Conservation (phyloP, 1,140 invertebrate species). For the Drosophila ercepeae region DNA sequence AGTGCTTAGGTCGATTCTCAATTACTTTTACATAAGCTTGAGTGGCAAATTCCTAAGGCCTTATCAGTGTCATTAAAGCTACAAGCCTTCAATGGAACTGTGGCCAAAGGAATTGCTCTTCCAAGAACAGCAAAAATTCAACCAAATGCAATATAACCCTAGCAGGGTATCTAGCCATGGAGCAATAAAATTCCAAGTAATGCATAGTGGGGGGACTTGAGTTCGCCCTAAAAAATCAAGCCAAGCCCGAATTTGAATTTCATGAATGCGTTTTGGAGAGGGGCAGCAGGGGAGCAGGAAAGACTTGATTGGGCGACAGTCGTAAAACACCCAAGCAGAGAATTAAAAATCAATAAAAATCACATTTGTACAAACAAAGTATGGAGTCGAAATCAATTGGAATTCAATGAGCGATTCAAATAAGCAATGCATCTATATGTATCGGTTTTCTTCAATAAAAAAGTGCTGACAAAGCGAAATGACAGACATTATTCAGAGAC, state of each 20-base stretch:
- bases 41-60: neutral
- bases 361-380: slow-evolving; percentile 43
- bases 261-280: slow-evolving; percentile 29
- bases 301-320: slow-evolving; percentile 48
- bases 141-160: neutral
- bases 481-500: slow-evolving; percentile 33
- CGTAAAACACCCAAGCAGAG: slow-evolving; percentile 63
- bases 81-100: neutral
- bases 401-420: slow-evolving; percentile 40
- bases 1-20: slow-evolving; percentile 10
- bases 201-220: neutral
- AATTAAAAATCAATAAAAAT: slow-evolving; percentile 81
- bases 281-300: slow-evolving; percentile 8
- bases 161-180: neutral
- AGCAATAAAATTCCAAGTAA: no score
- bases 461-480: slow-evolving; percentile 32
- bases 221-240: slow-evolving; percentile 19
- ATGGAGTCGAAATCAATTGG: slow-evolving; percentile 47
- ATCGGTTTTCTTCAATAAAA: slow-evolving; percentile 25
- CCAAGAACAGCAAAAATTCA: neutral
- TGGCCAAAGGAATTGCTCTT: neutral
- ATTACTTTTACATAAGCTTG: slow-evolving; percentile 37
- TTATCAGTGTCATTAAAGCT: slow-evolving; percentile 21
- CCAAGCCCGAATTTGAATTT: slow-evolving; percentile 55
- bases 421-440: slow-evolving; percentile 31